phyloP scores from a whole-genome alignment of 2,797 vertebrate species.

The Galaxias olidus region DNA sequence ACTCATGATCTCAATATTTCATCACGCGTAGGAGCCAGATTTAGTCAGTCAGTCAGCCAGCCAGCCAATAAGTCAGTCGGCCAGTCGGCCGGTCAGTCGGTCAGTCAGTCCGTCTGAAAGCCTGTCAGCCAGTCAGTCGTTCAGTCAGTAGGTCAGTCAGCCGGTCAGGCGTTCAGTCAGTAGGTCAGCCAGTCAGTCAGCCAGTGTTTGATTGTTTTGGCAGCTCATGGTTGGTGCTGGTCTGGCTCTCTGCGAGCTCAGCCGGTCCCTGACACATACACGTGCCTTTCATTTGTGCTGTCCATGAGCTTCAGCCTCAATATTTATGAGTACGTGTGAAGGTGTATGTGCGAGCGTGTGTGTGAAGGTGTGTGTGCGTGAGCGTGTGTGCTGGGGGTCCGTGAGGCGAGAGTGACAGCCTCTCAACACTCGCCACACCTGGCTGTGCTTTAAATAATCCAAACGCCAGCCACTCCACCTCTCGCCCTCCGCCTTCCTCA shows the following conservation, averaged over 20 bases:
- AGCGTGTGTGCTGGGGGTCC: conserved; percentile 1
- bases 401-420: conserved; percentile 27
- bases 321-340: conserved; percentile 9
- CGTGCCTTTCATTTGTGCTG: conserved; percentile 25
- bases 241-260: not conserved
- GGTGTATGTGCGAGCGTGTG: conserved; percentile 6
- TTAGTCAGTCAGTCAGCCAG: no score
- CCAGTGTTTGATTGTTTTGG: no score
- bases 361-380: conserved; percentile 17
- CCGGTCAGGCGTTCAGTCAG: not conserved
- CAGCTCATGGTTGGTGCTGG: no score
- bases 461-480: conserved; percentile 1
- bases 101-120: no score
- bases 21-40: no score
- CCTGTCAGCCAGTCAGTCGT: no score
- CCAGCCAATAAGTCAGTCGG: no score
- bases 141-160: not conserved
- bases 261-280: conserved; percentile 6
- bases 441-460: conserved; percentile 43
- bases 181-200: not conserved
- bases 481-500: not conserved
- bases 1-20: no score
- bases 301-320: conserved; percentile 21
- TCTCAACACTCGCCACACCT: conserved; percentile 37
- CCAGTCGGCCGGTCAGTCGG: no score